Evolutionary conservation across 2,888 invertebrate genomes (phyloP).

Genomic region (Tinea semifulvella): DNA sequence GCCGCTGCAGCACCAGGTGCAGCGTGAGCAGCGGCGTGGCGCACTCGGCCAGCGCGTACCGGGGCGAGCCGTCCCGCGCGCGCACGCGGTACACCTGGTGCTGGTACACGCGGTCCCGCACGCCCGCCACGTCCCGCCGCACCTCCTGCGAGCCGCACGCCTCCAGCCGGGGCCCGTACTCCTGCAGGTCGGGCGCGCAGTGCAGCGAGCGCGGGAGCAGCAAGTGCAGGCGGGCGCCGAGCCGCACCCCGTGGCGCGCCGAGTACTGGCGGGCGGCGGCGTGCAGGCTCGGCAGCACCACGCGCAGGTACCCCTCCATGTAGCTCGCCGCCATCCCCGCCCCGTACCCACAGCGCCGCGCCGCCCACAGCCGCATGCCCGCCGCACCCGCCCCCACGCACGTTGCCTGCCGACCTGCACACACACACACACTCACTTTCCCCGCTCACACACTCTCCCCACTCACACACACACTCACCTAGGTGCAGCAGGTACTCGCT

Average conservation of each 20-base stretch:
- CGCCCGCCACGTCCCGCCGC: constrained; percentile 65
- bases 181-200: no score
- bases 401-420: not conserved
- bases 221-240: constrained; percentile 30
- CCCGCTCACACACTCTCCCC: not conserved
- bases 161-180: constrained; percentile 46
- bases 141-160: constrained; percentile 39
- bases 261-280: constrained; percentile 42
- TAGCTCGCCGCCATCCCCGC: constrained; percentile 72
- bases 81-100: constrained; percentile 63
- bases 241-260: constrained; percentile 39
- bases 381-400: not conserved
- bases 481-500: not conserved
- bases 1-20: constrained; percentile 41
- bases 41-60: constrained; percentile 67
- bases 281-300: constrained; percentile 60
- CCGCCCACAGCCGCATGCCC: not conserved
- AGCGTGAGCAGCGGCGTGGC: constrained; percentile 72
- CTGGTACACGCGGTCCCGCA: constrained; percentile 61
- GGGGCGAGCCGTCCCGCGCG: constrained; percentile 21
- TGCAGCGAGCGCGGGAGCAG: no score
- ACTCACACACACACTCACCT: no score
- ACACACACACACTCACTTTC: not conserved
- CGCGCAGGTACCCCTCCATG: constrained; percentile 70
- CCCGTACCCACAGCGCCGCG: constrained; percentile 59